Percentiles rank a stretch among this genome's conserved stretches.
phyloP scores from a whole-genome alignment of 2,113 vertebrate species.

The Varanus salvator region DNA sequence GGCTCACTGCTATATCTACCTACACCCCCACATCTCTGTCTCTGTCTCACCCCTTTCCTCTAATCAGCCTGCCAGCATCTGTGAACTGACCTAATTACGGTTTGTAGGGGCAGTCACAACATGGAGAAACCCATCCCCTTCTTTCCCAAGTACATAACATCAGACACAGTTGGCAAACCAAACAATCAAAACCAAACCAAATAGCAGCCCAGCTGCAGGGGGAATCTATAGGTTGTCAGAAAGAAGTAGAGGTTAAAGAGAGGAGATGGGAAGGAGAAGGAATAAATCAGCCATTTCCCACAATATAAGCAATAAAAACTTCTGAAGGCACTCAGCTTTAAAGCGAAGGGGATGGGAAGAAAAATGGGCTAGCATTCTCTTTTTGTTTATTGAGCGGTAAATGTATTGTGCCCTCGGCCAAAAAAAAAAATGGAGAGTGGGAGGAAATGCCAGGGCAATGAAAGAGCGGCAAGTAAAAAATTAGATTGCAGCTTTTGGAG shows the following conservation, averaged over 20 bases:
- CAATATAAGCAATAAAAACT: neutral
- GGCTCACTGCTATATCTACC: neutral
- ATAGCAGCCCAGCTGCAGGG: no score
- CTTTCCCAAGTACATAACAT: neutral
- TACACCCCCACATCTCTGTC: neutral
- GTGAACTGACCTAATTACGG: neutral
- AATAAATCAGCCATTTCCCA: conserved; percentile 27
- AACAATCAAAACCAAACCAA: neutral
- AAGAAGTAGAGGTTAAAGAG: conserved; percentile 15
- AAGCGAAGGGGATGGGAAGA: conserved; percentile 10
- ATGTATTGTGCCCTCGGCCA: conserved; percentile 66
- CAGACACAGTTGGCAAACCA: neutral
- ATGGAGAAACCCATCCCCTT: neutral
- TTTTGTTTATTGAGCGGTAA: conserved; percentile 59
- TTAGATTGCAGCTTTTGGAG: conserved; percentile 62
- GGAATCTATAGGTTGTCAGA: conserved; percentile 10
- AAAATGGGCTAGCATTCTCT: conserved; percentile 3
- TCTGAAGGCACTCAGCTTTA: neutral
- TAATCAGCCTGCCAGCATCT: neutral
- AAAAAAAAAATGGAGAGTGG: conserved; percentile 11
- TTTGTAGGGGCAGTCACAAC: neutral
- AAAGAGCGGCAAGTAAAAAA: conserved; percentile 56
- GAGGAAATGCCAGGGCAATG: conserved; percentile 49
- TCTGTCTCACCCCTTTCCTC: neutral
- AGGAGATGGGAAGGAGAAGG: neutral